Conservation (phyloP, 2,797 vertebrate genomes). For the Melanotaenia parkinsoni region DNA sequence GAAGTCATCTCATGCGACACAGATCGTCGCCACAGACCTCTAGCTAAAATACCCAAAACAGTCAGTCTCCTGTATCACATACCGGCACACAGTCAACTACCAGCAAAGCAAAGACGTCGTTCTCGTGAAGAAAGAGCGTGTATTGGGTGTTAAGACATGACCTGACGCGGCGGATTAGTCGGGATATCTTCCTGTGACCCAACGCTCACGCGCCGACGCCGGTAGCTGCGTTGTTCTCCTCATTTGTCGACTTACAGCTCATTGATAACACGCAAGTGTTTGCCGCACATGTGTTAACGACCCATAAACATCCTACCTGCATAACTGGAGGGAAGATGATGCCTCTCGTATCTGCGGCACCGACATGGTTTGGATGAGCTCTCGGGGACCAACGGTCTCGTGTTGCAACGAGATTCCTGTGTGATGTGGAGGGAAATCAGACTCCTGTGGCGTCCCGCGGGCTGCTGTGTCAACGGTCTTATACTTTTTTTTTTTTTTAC, state of each 20-base stretch:
- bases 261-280: background rate
- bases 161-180: conserved; percentile 41
- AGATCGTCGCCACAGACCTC: conserved; percentile 2
- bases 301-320: conserved; percentile 82
- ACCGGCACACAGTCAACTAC: background rate
- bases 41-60: background rate
- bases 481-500: background rate
- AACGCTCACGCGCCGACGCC: conserved; percentile 6
- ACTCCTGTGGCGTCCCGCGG: background rate
- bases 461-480: background rate
- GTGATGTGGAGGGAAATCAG: conserved; percentile 13
- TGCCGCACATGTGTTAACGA: background rate
- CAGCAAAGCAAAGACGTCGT: background rate
- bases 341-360: conserved; percentile 36
- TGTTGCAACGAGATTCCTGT: conserved; percentile 58
- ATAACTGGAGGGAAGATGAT: conserved; percentile 85
- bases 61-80: accelerated
- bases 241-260: background rate
- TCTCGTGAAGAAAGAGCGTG: background rate
- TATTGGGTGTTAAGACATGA: background rate
- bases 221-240: conserved; percentile 10
- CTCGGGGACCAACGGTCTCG: conserved; percentile 39
- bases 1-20: conserved; percentile 48
- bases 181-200: background rate
- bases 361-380: conserved; percentile 72